Conservation (phyloP, 2,113 vertebrate species). For the Boleophthalmus pectinirostris region DNA sequence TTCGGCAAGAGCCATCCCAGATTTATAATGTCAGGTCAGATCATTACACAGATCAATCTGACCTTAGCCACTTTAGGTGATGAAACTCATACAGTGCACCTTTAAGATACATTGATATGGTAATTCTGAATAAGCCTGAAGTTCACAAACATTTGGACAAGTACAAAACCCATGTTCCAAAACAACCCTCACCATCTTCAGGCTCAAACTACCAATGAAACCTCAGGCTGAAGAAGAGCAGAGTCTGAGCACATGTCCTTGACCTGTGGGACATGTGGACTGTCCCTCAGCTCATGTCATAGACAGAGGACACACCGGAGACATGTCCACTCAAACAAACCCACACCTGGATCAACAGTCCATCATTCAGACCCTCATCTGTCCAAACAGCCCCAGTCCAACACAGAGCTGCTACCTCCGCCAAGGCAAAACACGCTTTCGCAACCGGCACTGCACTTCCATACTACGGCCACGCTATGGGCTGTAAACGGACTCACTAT, state of each 20-base stretch:
- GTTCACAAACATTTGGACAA: neutral
- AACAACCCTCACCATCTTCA: neutral
- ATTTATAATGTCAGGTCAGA: too few species aligned
- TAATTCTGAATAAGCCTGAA: too few species aligned
- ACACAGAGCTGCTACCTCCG: conserved; percentile 48
- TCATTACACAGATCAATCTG: too few species aligned
- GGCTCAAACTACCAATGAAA: neutral
- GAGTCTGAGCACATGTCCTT: neutral
- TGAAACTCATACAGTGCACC: too few species aligned
- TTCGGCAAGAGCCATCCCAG: too few species aligned
- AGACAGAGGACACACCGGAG: conserved; percentile 21
- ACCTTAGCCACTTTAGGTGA: too few species aligned
- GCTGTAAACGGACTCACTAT: neutral
- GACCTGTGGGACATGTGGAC: conserved; percentile 6
- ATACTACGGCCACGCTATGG: neutral
- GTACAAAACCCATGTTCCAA: neutral
- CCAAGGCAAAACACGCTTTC: conserved; percentile 56
- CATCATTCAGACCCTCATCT: conserved; percentile 64
- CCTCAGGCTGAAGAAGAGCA: neutral
- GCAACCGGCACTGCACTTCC: conserved; percentile 30
- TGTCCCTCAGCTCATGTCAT: conserved; percentile 13
- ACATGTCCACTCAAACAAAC: conserved; percentile 41
- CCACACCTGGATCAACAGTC: conserved; percentile 72
- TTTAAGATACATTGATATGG: neutral
- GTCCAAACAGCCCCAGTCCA: conserved; percentile 64